These are phyloP conservation scores for Bolinopsis microptera DNA, from an alignment of 37 sponge, comb jelly and placozoan genomes.

Conservation along the genomic window DNA sequence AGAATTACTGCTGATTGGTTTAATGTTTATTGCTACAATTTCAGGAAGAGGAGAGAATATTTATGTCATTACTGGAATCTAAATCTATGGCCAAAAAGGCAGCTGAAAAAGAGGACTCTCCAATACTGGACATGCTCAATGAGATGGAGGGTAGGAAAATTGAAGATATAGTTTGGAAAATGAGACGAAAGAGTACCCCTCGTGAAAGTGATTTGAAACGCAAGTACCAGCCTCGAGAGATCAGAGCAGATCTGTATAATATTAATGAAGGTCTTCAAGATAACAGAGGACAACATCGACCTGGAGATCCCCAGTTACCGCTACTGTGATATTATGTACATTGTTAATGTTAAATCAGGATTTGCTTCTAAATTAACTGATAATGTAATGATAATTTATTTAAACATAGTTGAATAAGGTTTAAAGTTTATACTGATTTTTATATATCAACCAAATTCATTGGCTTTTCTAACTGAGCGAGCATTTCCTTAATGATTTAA, in stretches of 20 bases:
- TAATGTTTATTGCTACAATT: no score
- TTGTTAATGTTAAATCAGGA: neutral
- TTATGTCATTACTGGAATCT: neutral
- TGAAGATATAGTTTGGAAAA: constrained; percentile 13
- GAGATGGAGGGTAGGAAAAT: neutral
- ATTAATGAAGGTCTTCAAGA: constrained; percentile 24
- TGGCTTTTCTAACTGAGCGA: no score
- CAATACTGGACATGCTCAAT: neutral
- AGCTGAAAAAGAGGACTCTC: neutral
- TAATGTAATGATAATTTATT: no score
- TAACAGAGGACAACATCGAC: neutral
- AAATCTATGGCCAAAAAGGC: neutral
- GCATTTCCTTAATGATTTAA: no score
- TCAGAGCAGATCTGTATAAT: neutral
- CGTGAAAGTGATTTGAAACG: neutral
- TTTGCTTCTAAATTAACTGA: no score
- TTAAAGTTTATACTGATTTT: no score
- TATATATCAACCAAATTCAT: no score
- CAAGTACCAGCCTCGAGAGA: constrained; percentile 5
- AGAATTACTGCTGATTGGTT: no score
- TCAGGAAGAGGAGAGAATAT: constrained; percentile 62
- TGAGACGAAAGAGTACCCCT: neutral
- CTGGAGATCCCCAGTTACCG: constrained; percentile 7
- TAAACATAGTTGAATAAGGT: no score
- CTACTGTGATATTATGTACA: neutral